Evolutionary conservation across 2,888 invertebrate genomes (phyloP).

Genomic region (Lordiphosa andalusiaca): DNA sequence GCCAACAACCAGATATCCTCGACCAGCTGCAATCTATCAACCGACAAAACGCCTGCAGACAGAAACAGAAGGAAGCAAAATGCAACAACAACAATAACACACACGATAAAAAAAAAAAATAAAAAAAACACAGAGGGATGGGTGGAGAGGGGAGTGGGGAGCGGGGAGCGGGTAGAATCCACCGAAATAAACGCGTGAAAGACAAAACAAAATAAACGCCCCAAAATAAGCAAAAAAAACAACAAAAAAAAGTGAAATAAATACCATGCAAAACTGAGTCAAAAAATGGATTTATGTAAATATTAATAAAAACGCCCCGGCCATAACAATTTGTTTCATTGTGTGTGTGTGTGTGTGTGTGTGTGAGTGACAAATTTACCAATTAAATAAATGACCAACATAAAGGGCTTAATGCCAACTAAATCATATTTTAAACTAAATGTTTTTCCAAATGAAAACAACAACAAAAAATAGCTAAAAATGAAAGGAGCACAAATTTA

Average conservation of each 20-base stretch:
- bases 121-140: constrained; percentile 1
- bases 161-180: background rate
- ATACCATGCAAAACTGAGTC: constrained; percentile 31
- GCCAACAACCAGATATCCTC: constrained; percentile 39
- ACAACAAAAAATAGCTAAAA: too few relatives aligned
- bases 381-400: constrained; percentile 66
- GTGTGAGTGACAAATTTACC: constrained; percentile 55
- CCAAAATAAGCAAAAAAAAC: constrained; percentile 20
- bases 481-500: too few relatives aligned
- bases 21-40: constrained; percentile 70
- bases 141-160: too few relatives aligned
- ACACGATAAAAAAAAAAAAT: constrained; percentile 16
- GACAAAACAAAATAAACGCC: constrained; percentile 26
- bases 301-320: constrained; percentile 37
- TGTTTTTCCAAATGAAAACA: too few relatives aligned
- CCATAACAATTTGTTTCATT: constrained; percentile 42
- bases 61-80: constrained; percentile 44
- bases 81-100: constrained; percentile 26
- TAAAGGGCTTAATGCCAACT: constrained; percentile 51
- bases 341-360: constrained; percentile 19
- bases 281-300: constrained; percentile 54
- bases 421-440: constrained; percentile 31
- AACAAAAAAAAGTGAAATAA: constrained; percentile 10
- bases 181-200: constrained; percentile 41
- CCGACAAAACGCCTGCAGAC: constrained; percentile 66